These are phyloP conservation scores for Hippocampus mohnikei DNA, from an alignment of 2,113 vertebrate genomes.

Conservation along the genomic window DNA sequence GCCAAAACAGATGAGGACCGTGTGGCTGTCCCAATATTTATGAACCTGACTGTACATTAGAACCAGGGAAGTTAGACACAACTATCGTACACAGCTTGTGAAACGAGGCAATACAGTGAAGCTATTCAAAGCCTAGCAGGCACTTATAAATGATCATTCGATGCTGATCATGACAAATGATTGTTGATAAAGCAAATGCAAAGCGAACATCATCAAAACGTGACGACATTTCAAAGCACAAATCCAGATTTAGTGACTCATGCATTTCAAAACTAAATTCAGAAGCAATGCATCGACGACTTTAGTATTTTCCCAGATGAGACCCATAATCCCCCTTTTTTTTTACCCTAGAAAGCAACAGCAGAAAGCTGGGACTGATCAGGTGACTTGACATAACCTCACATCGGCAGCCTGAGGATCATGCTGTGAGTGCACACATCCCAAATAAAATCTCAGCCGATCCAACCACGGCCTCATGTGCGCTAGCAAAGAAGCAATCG, in stretches of 20 bases:
- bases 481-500: conserved; percentile 56
- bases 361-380: conserved; percentile 59
- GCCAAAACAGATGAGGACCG: too few species aligned
- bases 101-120: too few species aligned
- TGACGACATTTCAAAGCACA: conserved; percentile 20
- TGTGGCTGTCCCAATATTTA: too few species aligned
- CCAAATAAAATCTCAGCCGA: conserved; percentile 53
- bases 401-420: conserved; percentile 34
- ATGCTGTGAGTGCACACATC: conserved; percentile 16
- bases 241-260: conserved; percentile 24
- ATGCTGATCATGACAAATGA: neutral
- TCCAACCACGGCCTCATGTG: conserved; percentile 54
- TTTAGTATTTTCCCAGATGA: conserved; percentile 41
- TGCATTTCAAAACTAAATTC: conserved; percentile 23
- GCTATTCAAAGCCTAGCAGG: too few species aligned
- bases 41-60: too few species aligned
- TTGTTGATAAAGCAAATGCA: neutral
- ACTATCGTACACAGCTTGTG: too few species aligned
- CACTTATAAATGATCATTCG: too few species aligned
- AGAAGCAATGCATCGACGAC: conserved; percentile 13
- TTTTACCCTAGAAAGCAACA: conserved; percentile 42
- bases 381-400: conserved; percentile 53
- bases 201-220: neutral
- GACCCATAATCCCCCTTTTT: conserved; percentile 45
- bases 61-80: too few species aligned